Evolutionary conservation across 1,140 invertebrate genomes (phyloP).

Genomic region (Asobara japonica): DNA sequence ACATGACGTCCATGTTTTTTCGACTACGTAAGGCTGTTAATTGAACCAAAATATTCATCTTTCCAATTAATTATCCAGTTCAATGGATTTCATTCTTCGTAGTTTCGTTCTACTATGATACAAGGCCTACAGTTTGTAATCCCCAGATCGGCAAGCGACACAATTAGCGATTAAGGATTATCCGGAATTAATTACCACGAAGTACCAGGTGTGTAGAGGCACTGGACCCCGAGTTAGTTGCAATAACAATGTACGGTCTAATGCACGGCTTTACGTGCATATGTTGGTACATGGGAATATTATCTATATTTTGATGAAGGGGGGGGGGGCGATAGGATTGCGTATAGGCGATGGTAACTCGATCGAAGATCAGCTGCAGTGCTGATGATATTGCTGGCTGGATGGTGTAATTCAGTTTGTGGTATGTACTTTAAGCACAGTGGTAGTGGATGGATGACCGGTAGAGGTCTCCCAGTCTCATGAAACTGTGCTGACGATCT

Average conservation of each 20-base stretch:
- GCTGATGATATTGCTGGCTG: constrained; percentile 44
- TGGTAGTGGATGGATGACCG: neutral
- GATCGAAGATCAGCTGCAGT: constrained; percentile 52
- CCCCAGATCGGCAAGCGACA: constrained; percentile 30
- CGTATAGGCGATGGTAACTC: constrained; percentile 30
- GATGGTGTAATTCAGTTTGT: constrained; percentile 55
- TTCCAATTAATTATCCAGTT: too few relatives aligned
- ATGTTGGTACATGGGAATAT: constrained; percentile 23
- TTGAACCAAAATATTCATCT: too few relatives aligned
- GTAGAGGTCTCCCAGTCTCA: constrained; percentile 27
- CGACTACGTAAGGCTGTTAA: too few relatives aligned
- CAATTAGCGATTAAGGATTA: constrained; percentile 65
- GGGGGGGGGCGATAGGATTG: neutral
- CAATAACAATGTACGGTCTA: constrained; percentile 49
- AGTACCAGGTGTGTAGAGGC: constrained; percentile 42
- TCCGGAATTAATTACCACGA: constrained; percentile 58
- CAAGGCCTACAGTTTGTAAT: constrained; percentile 23
- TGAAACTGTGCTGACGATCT: constrained; percentile 27
- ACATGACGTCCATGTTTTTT: too few relatives aligned
- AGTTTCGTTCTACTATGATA: too few relatives aligned
- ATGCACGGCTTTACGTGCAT: constrained; percentile 40
- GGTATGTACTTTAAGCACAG: constrained; percentile 42
- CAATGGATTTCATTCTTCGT: neutral
- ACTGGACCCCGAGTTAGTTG: constrained; percentile 40
- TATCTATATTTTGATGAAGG: neutral